Percentiles rank a stretch among this genome's conserved stretches.
Evolutionary conservation across 2,888 invertebrate species (phyloP).

Genomic region (Calliphora vomitoria): DNA sequence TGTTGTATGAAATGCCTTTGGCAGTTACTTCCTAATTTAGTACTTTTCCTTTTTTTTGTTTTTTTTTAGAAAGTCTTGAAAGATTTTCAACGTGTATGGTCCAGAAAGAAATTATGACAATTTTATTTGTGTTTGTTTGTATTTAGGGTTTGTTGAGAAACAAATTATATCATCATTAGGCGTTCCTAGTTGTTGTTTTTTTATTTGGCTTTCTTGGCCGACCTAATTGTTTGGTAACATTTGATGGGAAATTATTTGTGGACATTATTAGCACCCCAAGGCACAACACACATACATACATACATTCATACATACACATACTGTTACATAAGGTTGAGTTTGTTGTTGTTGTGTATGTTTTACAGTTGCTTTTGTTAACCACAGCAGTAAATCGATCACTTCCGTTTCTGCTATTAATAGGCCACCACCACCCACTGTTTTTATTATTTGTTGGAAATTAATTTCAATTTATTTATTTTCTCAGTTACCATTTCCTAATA

Average conservation of each 20-base stretch:
- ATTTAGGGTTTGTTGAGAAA: constrained; percentile 68
- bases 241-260: constrained; percentile 58
- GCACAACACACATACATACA: background rate
- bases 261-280: constrained; percentile 27
- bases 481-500: background rate
- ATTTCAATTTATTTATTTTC: constrained; percentile 40
- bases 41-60: constrained; percentile 12
- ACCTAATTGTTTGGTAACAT: constrained; percentile 69
- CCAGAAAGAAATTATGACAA: constrained; percentile 41
- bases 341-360: constrained; percentile 50
- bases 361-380: constrained; percentile 75
- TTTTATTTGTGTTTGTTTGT: constrained; percentile 40
- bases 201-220: background rate
- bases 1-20: constrained; percentile 18
- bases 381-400: constrained; percentile 77
- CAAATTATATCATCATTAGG: constrained; percentile 82
- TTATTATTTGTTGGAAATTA: constrained; percentile 29
- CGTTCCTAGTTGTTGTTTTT: constrained; percentile 71
- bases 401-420: constrained; percentile 77
- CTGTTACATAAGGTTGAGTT: constrained; percentile 17
- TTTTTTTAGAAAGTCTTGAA: constrained; percentile 19
- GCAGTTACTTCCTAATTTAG: constrained; percentile 68
- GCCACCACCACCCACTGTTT: constrained; percentile 81
- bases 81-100: constrained; percentile 58
- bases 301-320: background rate